These are phyloP conservation scores for Pyralis farinalis DNA, from an alignment of 2,888 invertebrate species.

Conservation along the genomic window DNA sequence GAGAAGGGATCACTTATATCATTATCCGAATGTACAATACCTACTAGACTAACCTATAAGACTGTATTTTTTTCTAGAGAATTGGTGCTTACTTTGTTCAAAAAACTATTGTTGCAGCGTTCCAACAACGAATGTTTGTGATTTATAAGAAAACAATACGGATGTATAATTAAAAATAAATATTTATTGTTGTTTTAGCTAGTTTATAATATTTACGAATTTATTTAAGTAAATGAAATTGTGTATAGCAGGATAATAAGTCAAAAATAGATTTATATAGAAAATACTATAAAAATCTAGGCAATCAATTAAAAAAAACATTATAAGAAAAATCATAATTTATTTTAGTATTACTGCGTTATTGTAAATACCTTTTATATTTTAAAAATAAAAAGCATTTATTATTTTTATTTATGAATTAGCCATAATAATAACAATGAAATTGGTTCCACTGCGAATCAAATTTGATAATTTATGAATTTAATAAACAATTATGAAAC, in stretches of 20 bases:
- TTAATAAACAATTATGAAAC: conserved; percentile 21
- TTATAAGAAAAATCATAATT: conserved; percentile 5
- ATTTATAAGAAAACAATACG: not conserved
- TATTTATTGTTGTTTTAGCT: conserved; percentile 8
- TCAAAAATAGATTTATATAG: too few species aligned
- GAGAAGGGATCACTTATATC: too few species aligned
- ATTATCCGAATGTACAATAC: too few species aligned
- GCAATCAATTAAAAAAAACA: too few species aligned
- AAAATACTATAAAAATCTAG: too few species aligned
- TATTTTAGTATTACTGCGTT: conserved; percentile 19
- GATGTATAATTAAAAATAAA: not conserved
- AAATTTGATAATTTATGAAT: conserved; percentile 26
- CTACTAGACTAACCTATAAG: too few species aligned
- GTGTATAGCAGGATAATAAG: too few species aligned
- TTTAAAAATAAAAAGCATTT: conserved; percentile 47
- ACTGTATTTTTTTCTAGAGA: too few species aligned
- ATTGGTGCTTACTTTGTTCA: too few species aligned
- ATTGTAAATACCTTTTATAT: conserved; percentile 40
- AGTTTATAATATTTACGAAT: conserved; percentile 15
- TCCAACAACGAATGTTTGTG: conserved; percentile 4
- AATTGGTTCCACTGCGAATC: conserved; percentile 20
- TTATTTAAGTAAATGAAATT: not conserved
- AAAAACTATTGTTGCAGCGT: too few species aligned
- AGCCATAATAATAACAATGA: conserved; percentile 38
- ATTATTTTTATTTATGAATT: conserved; percentile 50